A percentile compares a stretch with the other conserved stretches of the same genome.
phyloP scores from a whole-genome alignment of 2,797 vertebrate genomes.

The Hydrocynus forskahlii region DNA sequence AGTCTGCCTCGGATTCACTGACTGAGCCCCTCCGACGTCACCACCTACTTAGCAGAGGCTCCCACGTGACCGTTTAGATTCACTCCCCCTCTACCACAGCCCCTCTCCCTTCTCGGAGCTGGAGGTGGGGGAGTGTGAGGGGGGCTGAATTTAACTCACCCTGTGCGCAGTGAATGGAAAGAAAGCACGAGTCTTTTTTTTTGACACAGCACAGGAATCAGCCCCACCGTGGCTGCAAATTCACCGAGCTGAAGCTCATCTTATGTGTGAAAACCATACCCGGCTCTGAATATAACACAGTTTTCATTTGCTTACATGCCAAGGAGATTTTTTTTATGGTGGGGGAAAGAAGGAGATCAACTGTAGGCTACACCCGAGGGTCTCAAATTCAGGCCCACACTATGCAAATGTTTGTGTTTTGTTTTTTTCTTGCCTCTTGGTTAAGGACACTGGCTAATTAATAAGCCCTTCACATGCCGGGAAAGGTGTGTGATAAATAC shows the following conservation, averaged over 20 bases:
- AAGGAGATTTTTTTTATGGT: not conserved
- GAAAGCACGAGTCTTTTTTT: constrained; percentile 41
- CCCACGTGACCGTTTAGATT: constrained; percentile 74
- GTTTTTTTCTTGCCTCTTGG: too few species aligned
- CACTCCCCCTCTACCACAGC: constrained; percentile 24
- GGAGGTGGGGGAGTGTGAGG: constrained; percentile 53
- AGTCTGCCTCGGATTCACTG: constrained; percentile 40
- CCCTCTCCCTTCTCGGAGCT: constrained; percentile 28
- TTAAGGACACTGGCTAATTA: too few species aligned
- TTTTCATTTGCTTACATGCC: not conserved
- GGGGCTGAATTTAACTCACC: constrained; percentile 61
- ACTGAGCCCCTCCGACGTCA: constrained; percentile 77
- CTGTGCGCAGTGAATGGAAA: constrained; percentile 56
- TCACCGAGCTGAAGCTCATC: not conserved
- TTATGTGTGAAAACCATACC: constrained; percentile 1
- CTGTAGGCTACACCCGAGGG: too few species aligned
- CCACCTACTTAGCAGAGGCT: constrained; percentile 72
- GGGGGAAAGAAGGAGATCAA: not conserved
- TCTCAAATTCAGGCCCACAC: too few species aligned
- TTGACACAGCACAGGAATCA: not conserved
- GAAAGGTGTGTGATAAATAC: too few species aligned
- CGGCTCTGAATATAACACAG: not conserved
- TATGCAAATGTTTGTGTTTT: too few species aligned
- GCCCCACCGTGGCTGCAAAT: not conserved
- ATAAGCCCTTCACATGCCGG: too few species aligned